Evolutionary conservation across 2,888 invertebrate genomes (phyloP).

Genomic region (Tolmerus cingulatus): DNA sequence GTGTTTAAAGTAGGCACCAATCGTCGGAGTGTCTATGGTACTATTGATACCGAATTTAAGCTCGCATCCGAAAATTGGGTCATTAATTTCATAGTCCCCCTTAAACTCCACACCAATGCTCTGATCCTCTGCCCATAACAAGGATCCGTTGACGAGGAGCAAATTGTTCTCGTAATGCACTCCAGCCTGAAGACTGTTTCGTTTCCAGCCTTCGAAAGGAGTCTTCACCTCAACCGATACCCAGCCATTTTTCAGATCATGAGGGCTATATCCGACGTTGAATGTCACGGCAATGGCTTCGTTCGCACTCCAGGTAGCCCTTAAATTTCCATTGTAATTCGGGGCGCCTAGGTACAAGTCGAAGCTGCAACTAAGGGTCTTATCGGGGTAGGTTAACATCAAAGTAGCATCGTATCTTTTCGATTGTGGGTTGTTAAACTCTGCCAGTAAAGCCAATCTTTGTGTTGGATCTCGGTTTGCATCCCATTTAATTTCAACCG

Average conservation of each 20-base stretch:
- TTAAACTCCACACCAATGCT: slow-evolving; percentile 67
- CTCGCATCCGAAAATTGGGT: slow-evolving; percentile 63
- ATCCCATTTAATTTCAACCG: slow-evolving; percentile 83
- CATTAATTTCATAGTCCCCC: slow-evolving; percentile 64
- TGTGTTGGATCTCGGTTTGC: slow-evolving; percentile 84
- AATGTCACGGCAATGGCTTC: slow-evolving; percentile 66
- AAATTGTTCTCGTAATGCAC: slow-evolving; percentile 65
- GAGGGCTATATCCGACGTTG: slow-evolving; percentile 56
- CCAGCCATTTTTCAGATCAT: slow-evolving; percentile 64
- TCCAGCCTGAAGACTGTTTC: slow-evolving; percentile 65
- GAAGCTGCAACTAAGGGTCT: slow-evolving; percentile 74
- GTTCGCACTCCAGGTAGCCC: slow-evolving; percentile 75
- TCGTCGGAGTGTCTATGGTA: slow-evolving; percentile 68
- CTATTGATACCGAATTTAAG: slow-evolving; percentile 67
- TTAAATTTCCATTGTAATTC: slow-evolving; percentile 63
- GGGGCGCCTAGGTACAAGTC: slow-evolving; percentile 64
- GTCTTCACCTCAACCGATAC: slow-evolving; percentile 65
- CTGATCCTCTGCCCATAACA: slow-evolving; percentile 71
- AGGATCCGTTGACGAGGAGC: slow-evolving; percentile 66
- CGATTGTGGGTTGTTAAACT: slow-evolving; percentile 69
- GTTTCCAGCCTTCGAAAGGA: slow-evolving; percentile 68
- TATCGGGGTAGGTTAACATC: slow-evolving; percentile 77
- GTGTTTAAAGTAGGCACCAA: slow-evolving; percentile 68
- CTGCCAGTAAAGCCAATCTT: slow-evolving; percentile 64
- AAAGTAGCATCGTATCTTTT: slow-evolving; percentile 72